Conservation (phyloP, 2,888 invertebrate species). For the Drosophila anceps region DNA sequence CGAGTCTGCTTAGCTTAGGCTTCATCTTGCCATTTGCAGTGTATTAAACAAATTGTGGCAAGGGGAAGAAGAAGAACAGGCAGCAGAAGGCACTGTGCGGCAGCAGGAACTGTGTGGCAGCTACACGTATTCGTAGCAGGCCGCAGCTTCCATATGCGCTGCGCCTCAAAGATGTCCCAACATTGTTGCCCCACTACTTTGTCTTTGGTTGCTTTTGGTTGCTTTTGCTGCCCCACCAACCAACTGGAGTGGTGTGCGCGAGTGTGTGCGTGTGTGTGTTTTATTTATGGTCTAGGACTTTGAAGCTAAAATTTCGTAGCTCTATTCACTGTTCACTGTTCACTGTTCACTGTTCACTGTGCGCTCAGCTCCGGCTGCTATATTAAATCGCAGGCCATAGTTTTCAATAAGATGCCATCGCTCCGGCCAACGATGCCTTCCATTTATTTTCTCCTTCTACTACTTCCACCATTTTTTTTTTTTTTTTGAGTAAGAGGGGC, state of each 20-base stretch:
- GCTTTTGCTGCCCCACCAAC: conserved; percentile 19
- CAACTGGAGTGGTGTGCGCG: conserved; percentile 33
- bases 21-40: conserved; percentile 14
- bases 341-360: too few relatives aligned
- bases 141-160: neutral
- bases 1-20: neutral
- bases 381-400: conserved; percentile 77
- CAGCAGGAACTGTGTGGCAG: conserved; percentile 28
- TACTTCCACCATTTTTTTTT: neutral
- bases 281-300: conserved; percentile 15
- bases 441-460: conserved; percentile 6
- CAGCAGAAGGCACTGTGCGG: conserved; percentile 22
- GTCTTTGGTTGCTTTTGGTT: conserved; percentile 46
- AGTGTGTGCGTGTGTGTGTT: conserved; percentile 28
- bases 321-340: conserved; percentile 19
- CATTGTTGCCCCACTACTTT: conserved; percentile 58
- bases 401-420: conserved; percentile 77
- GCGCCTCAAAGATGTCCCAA: conserved; percentile 16
- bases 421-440: conserved; percentile 25
- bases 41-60: conserved; percentile 37
- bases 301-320: conserved; percentile 12
- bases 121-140: conserved; percentile 4
- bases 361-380: conserved; percentile 44
- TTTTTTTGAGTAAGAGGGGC: conserved; percentile 4
- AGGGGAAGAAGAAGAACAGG: conserved; percentile 17